Conservation (phyloP, 2,113 vertebrate genomes). For the Eudorcas thomsonii region DNA sequence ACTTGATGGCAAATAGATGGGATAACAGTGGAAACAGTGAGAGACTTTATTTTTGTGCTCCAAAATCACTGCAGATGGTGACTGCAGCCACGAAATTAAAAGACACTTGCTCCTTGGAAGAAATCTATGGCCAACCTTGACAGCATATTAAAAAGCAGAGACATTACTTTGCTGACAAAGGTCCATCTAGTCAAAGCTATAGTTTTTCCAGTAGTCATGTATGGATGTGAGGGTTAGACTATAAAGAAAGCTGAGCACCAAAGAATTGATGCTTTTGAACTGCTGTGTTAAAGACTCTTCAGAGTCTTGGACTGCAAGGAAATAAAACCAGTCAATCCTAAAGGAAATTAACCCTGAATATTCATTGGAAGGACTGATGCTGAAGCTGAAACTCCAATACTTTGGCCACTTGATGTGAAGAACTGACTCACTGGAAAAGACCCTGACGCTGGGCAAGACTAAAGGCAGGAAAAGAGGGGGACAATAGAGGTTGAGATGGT, state of each 20-base stretch:
- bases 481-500: neutral
- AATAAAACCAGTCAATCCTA: neutral
- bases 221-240: neutral
- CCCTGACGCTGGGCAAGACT: neutral
- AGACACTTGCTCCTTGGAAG: neutral
- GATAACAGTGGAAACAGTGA: neutral
- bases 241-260: neutral
- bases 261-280: neutral
- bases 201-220: neutral
- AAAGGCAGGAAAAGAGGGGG: neutral
- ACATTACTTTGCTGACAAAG: neutral
- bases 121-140: neutral
- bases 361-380: neutral
- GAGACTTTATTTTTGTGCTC: neutral
- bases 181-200: neutral
- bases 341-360: neutral
- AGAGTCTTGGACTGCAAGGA: neutral
- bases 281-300: neutral
- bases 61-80: neutral
- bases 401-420: neutral
- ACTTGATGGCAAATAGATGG: neutral
- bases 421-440: neutral
- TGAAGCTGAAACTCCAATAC: neutral
- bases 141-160: neutral
- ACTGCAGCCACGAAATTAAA: neutral